Base-by-base conservation (phyloP, 1,140 invertebrate species). In the Bombus haemorrhoidalis region DNA sequence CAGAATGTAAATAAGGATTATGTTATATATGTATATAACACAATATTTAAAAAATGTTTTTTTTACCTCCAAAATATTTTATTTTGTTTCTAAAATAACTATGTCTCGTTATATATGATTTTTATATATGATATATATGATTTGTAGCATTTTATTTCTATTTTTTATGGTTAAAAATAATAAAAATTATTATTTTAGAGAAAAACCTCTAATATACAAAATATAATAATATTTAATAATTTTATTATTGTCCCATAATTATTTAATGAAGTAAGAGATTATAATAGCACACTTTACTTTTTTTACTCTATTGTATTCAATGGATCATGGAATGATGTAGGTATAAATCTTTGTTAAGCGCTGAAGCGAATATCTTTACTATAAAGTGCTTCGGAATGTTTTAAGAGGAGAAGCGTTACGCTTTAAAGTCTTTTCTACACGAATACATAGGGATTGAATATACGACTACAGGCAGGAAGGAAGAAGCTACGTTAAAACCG, bases 401-500 rank as follows among this genome's bases (percentile, higher is more conserved):
- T 75, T 62, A 12, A 75, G 18, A 12, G 73, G 32, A 5, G 32
- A 53, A 75, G 43, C 4, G 22, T 10, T 75, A 25, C 18, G 28
- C 39, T 41, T 15, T 77, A 59, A 76, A 34, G 34, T 77, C 25
- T 77, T 37, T 59, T 59, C 34, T 15, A 62, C 25, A 62, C 25
- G 34, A 74, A 43, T n/a, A 13, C n/a, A 34, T 13, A 22, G 73
- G 41, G 10, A 13, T 28, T 43, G 74, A 75, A 59, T 59, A 53
- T 22, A 57, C 32, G 47, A 76, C 25, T n/a, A 34, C 6, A 3
- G 39, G 25, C 28, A 59, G 34, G 39, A 47, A 77, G 34, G 25
- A 75, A 37, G 34, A 77, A 62, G 53, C 57, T 77, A 73, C 10
- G 12, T 28, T 37, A 53, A 76, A 77, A 77, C 34, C 34, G 53